These are phyloP conservation scores for Pantala flavescens DNA, from an alignment of 1,140 invertebrate genomes.

Conservation along the genomic window DNA sequence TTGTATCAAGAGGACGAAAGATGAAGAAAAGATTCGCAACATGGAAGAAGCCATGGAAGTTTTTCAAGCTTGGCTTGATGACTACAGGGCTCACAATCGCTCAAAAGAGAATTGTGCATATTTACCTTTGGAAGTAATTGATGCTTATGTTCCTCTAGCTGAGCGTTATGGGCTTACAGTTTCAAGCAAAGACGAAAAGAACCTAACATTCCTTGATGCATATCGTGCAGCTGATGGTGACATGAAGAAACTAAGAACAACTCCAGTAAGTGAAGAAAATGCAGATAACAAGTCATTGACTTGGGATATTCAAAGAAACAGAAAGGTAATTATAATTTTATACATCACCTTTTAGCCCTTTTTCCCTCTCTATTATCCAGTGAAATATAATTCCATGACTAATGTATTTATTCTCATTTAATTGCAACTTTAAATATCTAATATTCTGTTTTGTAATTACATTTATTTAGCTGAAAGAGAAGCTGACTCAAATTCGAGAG, in stretches of 20 bases:
- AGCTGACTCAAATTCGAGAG: slow-evolving; percentile 30
- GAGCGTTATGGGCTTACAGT: slow-evolving; percentile 26
- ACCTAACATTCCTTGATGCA: slow-evolving; percentile 37
- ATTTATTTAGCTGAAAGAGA: neutral
- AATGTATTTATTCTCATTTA: too few species aligned
- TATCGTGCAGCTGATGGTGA: slow-evolving; percentile 46
- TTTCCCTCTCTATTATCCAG: too few species aligned
- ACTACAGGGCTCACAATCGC: slow-evolving; percentile 48
- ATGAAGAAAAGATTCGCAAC: slow-evolving; percentile 52
- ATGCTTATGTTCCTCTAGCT: slow-evolving; percentile 31
- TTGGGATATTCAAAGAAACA: slow-evolving; percentile 54
- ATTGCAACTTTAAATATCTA: too few species aligned
- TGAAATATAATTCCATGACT: too few species aligned
- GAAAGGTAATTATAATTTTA: slow-evolving; percentile 35
- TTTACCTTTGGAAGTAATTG: slow-evolving; percentile 35
- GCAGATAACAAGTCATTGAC: slow-evolving; percentile 28
- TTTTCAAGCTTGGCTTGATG: slow-evolving; percentile 51
- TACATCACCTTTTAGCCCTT: too few species aligned
- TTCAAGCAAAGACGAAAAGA: slow-evolving; percentile 22
- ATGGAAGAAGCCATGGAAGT: slow-evolving; percentile 50
- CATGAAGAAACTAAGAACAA: slow-evolving; percentile 46
- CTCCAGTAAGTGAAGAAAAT: neutral
- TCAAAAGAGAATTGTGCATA: slow-evolving; percentile 50
- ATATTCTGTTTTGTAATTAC: neutral
- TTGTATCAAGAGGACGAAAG: slow-evolving; percentile 41